Evolutionary conservation across 2,888 invertebrate species (phyloP).

Genomic region (Piscicola geometra): DNA sequence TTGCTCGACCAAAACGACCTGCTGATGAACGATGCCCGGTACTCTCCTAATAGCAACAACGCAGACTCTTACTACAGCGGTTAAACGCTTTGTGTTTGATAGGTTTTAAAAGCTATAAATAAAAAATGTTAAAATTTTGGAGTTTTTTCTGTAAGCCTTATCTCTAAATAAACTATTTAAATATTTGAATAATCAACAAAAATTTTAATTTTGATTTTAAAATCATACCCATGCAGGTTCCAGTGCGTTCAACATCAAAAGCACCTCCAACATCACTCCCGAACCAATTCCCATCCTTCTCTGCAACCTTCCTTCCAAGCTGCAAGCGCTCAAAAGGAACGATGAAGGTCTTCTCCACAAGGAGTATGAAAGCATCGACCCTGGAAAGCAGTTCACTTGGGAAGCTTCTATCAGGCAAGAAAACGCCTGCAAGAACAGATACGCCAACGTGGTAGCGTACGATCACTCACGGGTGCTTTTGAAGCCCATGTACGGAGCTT

Average conservation of each 20-base stretch:
- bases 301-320: conserved; percentile 84
- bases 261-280: background rate
- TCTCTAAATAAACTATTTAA: background rate
- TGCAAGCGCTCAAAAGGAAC: conserved; percentile 86
- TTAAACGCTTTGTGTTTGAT: background rate
- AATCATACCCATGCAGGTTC: background rate
- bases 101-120: too few relatives aligned
- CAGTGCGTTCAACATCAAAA: background rate
- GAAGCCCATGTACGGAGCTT: conserved; percentile 64
- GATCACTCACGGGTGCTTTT: conserved; percentile 70
- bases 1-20: background rate
- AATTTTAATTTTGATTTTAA: too few relatives aligned
- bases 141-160: too few relatives aligned
- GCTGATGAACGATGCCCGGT: background rate
- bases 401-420: conserved; percentile 95
- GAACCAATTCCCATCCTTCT: conserved; percentile 77
- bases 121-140: too few relatives aligned
- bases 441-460: conserved; percentile 97
- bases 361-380: conserved; percentile 95
- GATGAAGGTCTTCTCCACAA: conserved; percentile 96
- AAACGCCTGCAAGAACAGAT: conserved; percentile 96
- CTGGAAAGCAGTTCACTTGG: conserved; percentile 99
- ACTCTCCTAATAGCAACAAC: background rate
- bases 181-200: background rate
- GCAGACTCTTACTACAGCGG: background rate